Base-by-base conservation (phyloP, 2,113 vertebrate species). In the Galeopterus variegatus region DNA sequence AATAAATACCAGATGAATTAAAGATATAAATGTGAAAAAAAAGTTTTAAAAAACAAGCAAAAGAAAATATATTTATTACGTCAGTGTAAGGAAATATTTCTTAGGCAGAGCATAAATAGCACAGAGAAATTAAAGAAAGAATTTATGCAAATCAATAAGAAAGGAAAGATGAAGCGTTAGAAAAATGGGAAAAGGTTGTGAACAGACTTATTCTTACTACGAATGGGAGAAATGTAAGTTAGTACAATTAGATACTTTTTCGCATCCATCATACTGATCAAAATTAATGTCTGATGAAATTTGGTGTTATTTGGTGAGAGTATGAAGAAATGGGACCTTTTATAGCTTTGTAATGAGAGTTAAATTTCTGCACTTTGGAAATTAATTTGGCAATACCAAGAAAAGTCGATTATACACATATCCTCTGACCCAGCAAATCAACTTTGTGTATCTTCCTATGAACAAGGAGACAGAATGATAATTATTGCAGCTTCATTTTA, bases 301-400 rank as follows among this genome's bases (percentile, higher is more conserved):
- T 36, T 54, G 8, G 19, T 75, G 4, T 65, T 70, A 85, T 93
- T 75, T 77, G 26, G 8, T 85, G 26, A 92, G 7, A 70, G 17
- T 58, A 72, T 69, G 36, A 69, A 19, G 15, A 81, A 89, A 76
- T 60, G 28, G 24, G 28, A 60, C 6, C 11, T 92, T 88, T 73
- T 76, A 45, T 13, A 62, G 5, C 23, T 88, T 88, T 90, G 26
- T 79, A 33, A 83, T 36, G 4, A 48, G 48, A 79, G 9, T 67
- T 92, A 95, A 83, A 79, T 58, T 79, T 33, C 9, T 79, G 50
- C 4, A 90, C 23, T 85, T 90, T 94, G 64, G 58, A 94, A 94
- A 96, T 41, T 89, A 85, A 80, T 79, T 86, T 88, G 36, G 23
- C 18, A 88, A 54, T 67, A 73, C 52, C 1, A 92, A 65, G 65